Evolutionary conservation across 2,797 vertebrate genomes (phyloP).

Genomic region (Oophaga sylvatica): DNA sequence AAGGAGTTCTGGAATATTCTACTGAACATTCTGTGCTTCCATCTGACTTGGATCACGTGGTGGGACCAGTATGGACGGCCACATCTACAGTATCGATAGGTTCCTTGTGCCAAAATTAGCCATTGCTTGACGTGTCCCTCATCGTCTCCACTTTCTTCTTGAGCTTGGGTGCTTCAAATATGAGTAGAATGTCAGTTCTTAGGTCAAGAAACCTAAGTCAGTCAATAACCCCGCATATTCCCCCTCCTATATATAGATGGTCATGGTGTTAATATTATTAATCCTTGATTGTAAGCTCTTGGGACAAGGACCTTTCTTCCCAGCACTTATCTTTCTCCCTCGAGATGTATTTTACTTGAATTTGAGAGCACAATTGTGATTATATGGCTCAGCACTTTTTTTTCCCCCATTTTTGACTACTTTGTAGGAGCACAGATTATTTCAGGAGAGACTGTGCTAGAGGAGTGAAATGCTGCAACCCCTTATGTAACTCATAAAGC

Average conservation of each 20-base stretch:
- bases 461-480: no score
- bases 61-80: not conserved
- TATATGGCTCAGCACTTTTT: not conserved
- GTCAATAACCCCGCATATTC: not conserved
- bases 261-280: slow-evolving; percentile 18
- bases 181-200: not conserved
- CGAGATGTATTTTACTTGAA: slow-evolving; percentile 23
- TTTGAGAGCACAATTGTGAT: not conserved
- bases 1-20: not conserved
- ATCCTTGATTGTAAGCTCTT: slow-evolving; percentile 34
- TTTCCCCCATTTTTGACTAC: not conserved
- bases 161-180: not conserved
- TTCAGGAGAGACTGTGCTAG: no score
- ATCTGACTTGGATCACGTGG: not conserved
- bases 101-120: slow-evolving; percentile 32
- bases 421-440: no score
- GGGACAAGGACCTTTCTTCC: slow-evolving; percentile 8
- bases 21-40: not conserved
- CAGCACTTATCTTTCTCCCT: slow-evolving; percentile 31
- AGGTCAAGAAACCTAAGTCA: not conserved
- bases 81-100: not conserved
- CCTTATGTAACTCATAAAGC: no score
- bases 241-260: not conserved
- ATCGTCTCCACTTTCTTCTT: not conserved
- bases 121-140: not conserved